These are phyloP conservation scores for Drosophila prolongata DNA, from an alignment of 2,888 invertebrate species.

Conservation along the genomic window DNA sequence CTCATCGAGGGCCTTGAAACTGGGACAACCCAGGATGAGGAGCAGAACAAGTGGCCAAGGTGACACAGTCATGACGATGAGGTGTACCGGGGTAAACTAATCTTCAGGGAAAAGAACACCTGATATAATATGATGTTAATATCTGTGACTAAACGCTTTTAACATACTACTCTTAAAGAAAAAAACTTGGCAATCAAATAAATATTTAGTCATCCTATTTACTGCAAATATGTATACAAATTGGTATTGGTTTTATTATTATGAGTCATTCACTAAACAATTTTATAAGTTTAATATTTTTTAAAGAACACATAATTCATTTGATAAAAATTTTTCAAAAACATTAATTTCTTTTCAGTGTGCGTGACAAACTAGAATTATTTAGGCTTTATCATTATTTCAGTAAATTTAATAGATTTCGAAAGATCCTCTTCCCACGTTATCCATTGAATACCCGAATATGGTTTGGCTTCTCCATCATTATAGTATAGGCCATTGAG, in stretches of 20 bases:
- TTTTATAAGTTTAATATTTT: too few species aligned
- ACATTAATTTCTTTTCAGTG: too few species aligned
- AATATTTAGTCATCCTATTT: too few species aligned
- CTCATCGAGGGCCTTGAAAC: background rate
- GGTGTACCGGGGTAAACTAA: background rate
- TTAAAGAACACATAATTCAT: too few species aligned
- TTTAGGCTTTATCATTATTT: conserved; percentile 5
- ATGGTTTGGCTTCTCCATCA: background rate
- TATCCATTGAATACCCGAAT: background rate
- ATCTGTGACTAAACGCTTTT: background rate
- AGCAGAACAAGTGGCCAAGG: background rate
- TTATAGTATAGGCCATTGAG: conserved; percentile 8
- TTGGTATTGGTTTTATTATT: too few species aligned
- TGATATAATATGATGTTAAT: background rate
- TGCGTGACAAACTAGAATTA: background rate
- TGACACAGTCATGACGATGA: conserved; percentile 1
- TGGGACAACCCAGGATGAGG: conserved; percentile 1
- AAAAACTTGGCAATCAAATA: too few species aligned
- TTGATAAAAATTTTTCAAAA: too few species aligned
- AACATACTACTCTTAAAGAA: too few species aligned
- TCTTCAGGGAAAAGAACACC: background rate
- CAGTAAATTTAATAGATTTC: background rate
- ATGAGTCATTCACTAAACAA: too few species aligned
- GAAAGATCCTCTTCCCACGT: fast-evolving
- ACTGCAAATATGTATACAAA: too few species aligned